phyloP scores from a whole-genome alignment of 2,797 vertebrate species.

The Prunella strophiata region DNA sequence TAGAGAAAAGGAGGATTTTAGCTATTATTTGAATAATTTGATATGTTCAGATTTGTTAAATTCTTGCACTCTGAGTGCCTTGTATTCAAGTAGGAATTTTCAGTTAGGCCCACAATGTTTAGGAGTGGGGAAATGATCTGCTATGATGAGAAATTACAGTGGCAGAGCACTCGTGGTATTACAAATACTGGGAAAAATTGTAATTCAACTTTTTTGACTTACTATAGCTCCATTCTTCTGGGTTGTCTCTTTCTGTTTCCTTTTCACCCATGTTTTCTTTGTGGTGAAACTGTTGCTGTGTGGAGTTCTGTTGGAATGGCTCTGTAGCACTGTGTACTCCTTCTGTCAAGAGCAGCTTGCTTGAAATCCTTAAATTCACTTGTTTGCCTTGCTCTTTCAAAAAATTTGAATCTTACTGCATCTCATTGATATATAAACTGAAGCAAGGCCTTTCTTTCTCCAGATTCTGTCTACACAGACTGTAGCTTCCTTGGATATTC shows the following conservation, averaged over 20 bases:
- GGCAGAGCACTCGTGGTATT: not conserved
- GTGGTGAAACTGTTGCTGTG: not conserved
- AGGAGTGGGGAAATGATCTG: not conserved
- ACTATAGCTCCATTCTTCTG: not conserved
- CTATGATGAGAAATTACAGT: not conserved
- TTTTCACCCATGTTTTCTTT: not conserved
- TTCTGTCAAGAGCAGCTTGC: not conserved
- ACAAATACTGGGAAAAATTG: not conserved
- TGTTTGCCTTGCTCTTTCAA: not conserved
- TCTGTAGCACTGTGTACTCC: not conserved
- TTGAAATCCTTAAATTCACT: not conserved
- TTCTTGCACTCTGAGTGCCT: not conserved
- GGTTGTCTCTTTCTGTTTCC: not conserved
- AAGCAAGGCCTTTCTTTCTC: not conserved
- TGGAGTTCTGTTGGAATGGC: not conserved
- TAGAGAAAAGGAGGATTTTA: accelerated
- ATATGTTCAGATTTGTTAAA: not conserved
- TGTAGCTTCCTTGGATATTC: constrained; percentile 1
- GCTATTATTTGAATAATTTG: not conserved
- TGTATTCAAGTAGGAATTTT: not conserved
- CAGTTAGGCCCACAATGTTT: not conserved
- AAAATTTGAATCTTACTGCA: not conserved
- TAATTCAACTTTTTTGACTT: not conserved
- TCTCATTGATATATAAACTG: not conserved
- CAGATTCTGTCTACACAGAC: not conserved